Evolutionary conservation across 2,888 invertebrate genomes (phyloP).

Genomic region (Limenitis camilla): DNA sequence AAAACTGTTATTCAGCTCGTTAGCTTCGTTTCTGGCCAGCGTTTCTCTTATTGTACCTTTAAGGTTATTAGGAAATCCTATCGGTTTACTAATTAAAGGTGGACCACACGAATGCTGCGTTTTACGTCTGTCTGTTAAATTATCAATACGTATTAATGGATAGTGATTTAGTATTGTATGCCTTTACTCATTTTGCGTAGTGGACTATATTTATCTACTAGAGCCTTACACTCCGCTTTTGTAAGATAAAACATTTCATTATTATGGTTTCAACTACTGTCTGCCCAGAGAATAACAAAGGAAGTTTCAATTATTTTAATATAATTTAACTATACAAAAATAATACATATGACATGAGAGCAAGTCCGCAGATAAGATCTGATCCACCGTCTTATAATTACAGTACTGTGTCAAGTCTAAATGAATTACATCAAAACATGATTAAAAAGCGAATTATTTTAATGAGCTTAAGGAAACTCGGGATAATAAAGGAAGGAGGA

Average conservation of each 20-base stretch:
- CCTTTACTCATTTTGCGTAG: not conserved
- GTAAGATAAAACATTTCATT: too few relatives aligned
- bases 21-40: conserved; percentile 34
- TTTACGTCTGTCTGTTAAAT: conserved; percentile 1
- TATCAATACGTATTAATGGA: too few relatives aligned
- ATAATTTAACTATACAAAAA: too few relatives aligned
- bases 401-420: conserved; percentile 13
- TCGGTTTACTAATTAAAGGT: conserved; percentile 19
- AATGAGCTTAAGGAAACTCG: conserved; percentile 20
- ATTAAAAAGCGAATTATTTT: conserved; percentile 25
- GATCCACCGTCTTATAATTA: conserved; percentile 14
- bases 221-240: too few relatives aligned
- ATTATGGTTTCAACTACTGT: not conserved
- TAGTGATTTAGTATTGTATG: too few relatives aligned
- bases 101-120: conserved; percentile 13
- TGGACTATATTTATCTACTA: too few relatives aligned
- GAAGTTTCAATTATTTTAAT: too few relatives aligned
- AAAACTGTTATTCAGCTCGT: conserved; percentile 48
- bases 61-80: conserved; percentile 23
- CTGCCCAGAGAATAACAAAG: too few relatives aligned
- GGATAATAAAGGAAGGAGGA: conserved; percentile 5
- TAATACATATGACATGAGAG: not conserved
- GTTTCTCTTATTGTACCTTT: conserved; percentile 18
- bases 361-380: conserved; percentile 11
- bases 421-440: conserved; percentile 24